Conservation (phyloP, 2,113 vertebrate genomes). For the Prietella phreatophila region DNA sequence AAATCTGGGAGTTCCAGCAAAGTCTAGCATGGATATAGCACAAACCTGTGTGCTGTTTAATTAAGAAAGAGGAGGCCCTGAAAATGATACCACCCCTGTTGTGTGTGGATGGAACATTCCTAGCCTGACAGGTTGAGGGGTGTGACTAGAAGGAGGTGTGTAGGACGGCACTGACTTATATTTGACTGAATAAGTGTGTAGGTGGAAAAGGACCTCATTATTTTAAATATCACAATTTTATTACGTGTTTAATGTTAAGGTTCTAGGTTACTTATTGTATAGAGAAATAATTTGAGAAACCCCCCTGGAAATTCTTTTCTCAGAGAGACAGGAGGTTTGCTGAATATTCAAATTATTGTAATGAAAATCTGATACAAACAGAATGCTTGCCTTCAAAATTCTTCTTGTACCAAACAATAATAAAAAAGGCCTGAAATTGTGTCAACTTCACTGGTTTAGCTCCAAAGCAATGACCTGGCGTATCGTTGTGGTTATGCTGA, state of each 20-base stretch:
- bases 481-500: neutral
- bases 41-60: neutral
- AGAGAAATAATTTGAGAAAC: too few relatives aligned
- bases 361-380: neutral
- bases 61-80: conserved; percentile 25
- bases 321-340: neutral
- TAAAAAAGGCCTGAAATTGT: neutral
- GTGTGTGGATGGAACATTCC: conserved; percentile 53
- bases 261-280: neutral
- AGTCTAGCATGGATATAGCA: neutral
- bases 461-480: neutral
- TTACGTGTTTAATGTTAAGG: neutral
- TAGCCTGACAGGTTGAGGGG: conserved; percentile 52
- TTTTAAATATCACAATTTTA: neutral
- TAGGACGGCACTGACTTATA: neutral
- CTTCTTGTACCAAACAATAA: neutral
- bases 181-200: conserved; percentile 63
- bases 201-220: conserved; percentile 22
- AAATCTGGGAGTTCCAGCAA: conserved; percentile 49
- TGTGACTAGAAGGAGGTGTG: conserved; percentile 50
- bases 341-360: neutral
- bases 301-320: neutral
- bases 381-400: neutral
- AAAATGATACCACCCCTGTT: neutral
- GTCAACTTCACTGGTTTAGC: neutral